Evolutionary conservation across 1,140 invertebrate species (phyloP), one percentile per base, ranked within the genome.

Genomic region (Nebria ingens): DNA sequence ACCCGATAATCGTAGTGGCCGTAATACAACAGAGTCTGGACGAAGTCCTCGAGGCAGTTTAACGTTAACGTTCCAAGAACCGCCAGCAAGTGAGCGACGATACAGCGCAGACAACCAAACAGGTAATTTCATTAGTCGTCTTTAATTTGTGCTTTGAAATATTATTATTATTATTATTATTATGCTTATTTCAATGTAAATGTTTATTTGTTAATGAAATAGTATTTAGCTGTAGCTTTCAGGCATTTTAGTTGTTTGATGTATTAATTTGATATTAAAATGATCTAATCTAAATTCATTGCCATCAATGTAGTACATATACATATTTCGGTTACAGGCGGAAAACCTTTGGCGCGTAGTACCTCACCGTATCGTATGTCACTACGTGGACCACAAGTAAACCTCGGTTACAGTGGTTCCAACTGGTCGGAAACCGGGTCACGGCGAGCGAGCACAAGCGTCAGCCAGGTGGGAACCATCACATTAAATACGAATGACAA

Each of bases 401-500:
- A 74, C 61, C 61, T 73, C 56, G 71, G 71, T 45, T 76, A 77
- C 59, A 72, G 70, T 53, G 69, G 70, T 54, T 70, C 71, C 54
- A 72, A 70, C 13, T 74, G 76, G 59, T 77, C 76, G 4, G 80
- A 83, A 21, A 69, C 69, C 2, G 79, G 78, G 1, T 85, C 82
- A 1, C 73, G 84, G 55, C 67, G 83, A 60, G 82, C 82, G 19
- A 85, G 82, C 58, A 85, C 82, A 66, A 85, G 81, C 2, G 82
- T 86, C 4, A 85, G 83, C 59, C 84, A 85, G 77, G 83, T 85
- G 61, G 34, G 42, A 45, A 45, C 13, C 34, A 21, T 54, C 12
- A n/a, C n/a, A n/a, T n/a, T n/a, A n/a, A n/a, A n/a, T n/a, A n/a
- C n/a, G n/a, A n/a, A n/a, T n/a, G n/a, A n/a, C n/a, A n/a, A n/a